Conservation (phyloP, 2,888 invertebrate genomes). For the Macrosiphum euphorbiae region DNA sequence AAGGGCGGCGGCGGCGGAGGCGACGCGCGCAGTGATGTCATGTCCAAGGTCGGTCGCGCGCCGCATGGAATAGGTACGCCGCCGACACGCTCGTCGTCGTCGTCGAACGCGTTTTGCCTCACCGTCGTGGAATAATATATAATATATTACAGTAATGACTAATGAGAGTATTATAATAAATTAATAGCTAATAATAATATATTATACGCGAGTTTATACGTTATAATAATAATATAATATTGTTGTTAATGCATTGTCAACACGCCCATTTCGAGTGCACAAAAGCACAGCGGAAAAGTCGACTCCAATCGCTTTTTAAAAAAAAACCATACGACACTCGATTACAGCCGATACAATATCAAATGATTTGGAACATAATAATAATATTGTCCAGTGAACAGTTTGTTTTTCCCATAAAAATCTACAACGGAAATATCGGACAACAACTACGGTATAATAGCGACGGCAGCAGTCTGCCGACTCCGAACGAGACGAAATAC, state of each 20-base stretch:
- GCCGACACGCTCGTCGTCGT: background rate
- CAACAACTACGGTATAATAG: too few species aligned
- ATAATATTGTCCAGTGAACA: background rate
- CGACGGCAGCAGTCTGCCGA: too few species aligned
- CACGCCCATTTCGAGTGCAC: background rate
- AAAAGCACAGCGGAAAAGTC: background rate
- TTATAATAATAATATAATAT: background rate
- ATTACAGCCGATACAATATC: background rate
- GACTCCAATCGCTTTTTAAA: background rate
- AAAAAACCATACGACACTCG: background rate
- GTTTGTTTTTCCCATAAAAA: background rate
- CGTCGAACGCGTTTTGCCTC: background rate
- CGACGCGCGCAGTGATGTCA: slow-evolving; percentile 30
- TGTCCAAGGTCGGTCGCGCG: slow-evolving; percentile 44
- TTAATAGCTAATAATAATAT: background rate
- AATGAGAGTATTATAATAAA: background rate
- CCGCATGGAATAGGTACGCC: background rate
- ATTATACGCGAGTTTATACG: background rate
- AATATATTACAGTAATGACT: background rate
- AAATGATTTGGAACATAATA: background rate
- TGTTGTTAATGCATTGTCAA: background rate
- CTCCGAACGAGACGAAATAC: too few species aligned
- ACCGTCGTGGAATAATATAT: background rate
- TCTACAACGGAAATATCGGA: background rate
- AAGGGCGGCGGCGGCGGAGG: background rate